Evolutionary conservation across 2,888 invertebrate species (phyloP).

Genomic region (Scaptomyza tumidula): DNA sequence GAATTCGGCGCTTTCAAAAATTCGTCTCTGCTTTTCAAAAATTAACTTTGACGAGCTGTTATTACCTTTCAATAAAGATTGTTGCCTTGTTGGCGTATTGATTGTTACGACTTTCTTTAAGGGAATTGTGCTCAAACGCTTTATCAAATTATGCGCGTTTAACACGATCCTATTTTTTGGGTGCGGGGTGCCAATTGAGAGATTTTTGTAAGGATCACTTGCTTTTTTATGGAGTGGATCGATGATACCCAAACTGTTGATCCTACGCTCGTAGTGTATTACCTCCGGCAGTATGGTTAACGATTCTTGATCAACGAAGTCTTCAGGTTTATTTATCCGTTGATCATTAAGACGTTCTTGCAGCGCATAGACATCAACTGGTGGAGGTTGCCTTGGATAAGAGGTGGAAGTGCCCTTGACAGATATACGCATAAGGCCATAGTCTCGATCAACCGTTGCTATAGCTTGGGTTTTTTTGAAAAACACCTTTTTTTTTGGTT

Average conservation of each 20-base stretch:
- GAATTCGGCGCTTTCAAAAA: conserved; percentile 54
- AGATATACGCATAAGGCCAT: conserved; percentile 23
- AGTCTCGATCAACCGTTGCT: neutral
- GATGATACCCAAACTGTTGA: neutral
- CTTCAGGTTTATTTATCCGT: rapidly evolving
- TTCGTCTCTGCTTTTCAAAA: conserved; percentile 42
- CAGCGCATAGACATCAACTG: conserved; percentile 1
- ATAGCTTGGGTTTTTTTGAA: neutral
- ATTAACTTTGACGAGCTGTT: neutral
- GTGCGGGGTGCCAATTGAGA: conserved; percentile 30
- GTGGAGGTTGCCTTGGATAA: neutral
- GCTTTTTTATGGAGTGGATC: neutral
- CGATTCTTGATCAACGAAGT: neutral
- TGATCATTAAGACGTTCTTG: conserved; percentile 10
- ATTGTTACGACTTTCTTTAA: conserved; percentile 6
- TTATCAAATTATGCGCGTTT: neutral
- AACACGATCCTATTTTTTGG: conserved; percentile 23
- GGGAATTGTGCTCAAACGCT: neutral
- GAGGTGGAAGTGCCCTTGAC: conserved; percentile 17
- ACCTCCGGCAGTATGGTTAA: neutral
- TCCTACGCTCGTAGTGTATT: neutral
- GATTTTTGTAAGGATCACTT: no score
- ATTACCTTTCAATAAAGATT: neutral
- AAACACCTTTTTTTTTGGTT: neutral
- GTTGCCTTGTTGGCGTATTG: neutral